phyloP scores from a whole-genome alignment of 1,140 invertebrate genomes.

The Melitaea cinxia region DNA sequence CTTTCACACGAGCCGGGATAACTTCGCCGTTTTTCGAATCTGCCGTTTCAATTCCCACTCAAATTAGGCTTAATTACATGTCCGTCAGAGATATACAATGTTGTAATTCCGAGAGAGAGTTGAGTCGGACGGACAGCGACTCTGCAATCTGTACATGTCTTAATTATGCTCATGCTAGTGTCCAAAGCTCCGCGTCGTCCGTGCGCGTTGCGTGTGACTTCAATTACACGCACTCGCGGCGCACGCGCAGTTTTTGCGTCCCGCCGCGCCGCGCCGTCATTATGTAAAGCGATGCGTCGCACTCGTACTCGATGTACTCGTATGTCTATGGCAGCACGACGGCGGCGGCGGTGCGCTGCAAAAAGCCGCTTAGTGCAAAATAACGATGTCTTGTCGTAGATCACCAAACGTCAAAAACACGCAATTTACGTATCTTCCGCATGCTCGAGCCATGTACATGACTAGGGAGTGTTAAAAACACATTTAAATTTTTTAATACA shows the following conservation, averaged over 20 bases:
- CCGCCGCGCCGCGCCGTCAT: constrained; percentile 12
- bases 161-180: not conserved
- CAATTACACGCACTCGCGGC: constrained; percentile 32
- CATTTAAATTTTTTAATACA: too few species aligned
- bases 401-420: too few species aligned
- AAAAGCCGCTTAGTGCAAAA: constrained; percentile 2
- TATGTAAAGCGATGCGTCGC: constrained; percentile 16
- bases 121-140: not conserved
- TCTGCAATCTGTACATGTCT: not conserved
- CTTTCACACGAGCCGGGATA: not conserved
- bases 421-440: too few species aligned
- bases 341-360: not conserved
- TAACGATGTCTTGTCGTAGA: constrained; percentile 8
- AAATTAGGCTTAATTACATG: not conserved
- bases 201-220: constrained; percentile 28
- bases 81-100: not conserved
- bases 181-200: not conserved
- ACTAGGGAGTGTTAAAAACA: too few species aligned
- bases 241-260: constrained; percentile 34
- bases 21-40: not conserved
- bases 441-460: too few species aligned
- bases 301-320: too few species aligned
- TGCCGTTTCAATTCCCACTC: not conserved
- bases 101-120: not conserved
- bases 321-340: not conserved